Percentiles rank a stretch among this genome's conserved stretches.
Conservation (phyloP, 2,888 invertebrate species). For the Drosophila sordidula region DNA sequence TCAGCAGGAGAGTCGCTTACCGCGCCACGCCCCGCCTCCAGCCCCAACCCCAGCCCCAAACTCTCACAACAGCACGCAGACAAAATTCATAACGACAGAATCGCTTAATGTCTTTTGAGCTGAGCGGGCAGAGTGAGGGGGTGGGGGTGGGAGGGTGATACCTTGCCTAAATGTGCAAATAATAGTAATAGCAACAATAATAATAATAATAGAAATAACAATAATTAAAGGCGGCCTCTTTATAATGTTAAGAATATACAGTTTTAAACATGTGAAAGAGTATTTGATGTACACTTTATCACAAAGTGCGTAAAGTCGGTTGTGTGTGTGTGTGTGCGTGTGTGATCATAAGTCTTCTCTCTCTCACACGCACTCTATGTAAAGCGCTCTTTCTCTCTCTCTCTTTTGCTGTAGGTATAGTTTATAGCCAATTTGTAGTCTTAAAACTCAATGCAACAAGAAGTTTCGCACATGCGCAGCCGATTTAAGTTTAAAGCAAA, state of each 20-base stretch:
- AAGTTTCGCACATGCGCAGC: conserved; percentile 82
- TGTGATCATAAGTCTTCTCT: conserved; percentile 10
- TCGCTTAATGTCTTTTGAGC: conserved; percentile 70
- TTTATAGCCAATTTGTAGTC: conserved; percentile 49
- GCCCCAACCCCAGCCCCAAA: not conserved
- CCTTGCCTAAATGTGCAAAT: conserved; percentile 79
- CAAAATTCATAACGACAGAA: conserved; percentile 65
- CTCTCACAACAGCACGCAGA: conserved; percentile 1
- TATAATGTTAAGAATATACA: conserved; percentile 3
- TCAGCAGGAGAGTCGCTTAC: conserved; percentile 21
- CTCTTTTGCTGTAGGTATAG: not conserved
- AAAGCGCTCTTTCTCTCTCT: conserved; percentile 4
- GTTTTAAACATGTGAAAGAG: conserved; percentile 6
- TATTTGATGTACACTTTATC: conserved; percentile 34
- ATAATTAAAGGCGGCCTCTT: conserved; percentile 1
- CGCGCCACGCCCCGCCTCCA: conserved; percentile 17
- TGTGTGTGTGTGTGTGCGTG: conserved; percentile 9
- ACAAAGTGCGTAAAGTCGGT: conserved; percentile 8
- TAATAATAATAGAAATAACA: conserved; percentile 13
- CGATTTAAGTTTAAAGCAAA: conserved; percentile 56
- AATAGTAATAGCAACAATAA: conserved; percentile 71
- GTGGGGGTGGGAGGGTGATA: not conserved
- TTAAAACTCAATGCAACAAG: conserved; percentile 84
- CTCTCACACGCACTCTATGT: not conserved
- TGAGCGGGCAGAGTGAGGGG: not conserved